These are phyloP conservation scores for Pseudomyrmex dendroicus DNA, from an alignment of 1,140 invertebrate genomes.

Conservation along the genomic window DNA sequence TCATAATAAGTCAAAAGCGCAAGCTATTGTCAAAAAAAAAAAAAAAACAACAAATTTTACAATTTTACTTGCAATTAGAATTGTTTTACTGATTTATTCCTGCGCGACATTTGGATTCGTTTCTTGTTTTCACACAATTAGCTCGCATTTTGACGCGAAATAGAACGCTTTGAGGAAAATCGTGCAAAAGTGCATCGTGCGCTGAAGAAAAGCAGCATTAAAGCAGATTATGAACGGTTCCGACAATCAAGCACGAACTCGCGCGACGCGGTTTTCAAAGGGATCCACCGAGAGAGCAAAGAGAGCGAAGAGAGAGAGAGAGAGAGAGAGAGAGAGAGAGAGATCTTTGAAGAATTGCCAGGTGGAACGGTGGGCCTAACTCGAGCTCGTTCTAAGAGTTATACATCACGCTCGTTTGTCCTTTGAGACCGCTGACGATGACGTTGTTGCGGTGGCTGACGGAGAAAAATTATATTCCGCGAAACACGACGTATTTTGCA, in stretches of 20 bases:
- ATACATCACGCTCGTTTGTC: slow-evolving; percentile 55
- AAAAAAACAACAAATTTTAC: neutral
- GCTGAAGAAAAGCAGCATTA: neutral
- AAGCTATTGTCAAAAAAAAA: neutral
- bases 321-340: neutral
- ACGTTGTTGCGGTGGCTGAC: slow-evolving; percentile 40
- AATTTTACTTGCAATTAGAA: neutral
- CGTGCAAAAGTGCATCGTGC: neutral
- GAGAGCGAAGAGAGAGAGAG: neutral
- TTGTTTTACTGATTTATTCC: slow-evolving; percentile 43
- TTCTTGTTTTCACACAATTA: slow-evolving; percentile 1
- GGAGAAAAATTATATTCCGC: slow-evolving; percentile 52
- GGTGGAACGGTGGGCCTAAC: slow-evolving; percentile 42
- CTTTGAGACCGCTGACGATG: slow-evolving; percentile 53
- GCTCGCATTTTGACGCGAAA: neutral
- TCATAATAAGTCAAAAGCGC: neutral
- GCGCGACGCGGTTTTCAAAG: slow-evolving; percentile 29
- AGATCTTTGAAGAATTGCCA: slow-evolving; percentile 48
- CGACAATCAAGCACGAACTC: slow-evolving; percentile 55
- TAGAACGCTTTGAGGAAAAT: neutral
- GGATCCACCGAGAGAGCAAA: neutral
- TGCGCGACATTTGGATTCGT: slow-evolving; percentile 65
- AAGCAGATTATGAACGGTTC: slow-evolving; percentile 61
- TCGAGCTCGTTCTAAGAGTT: slow-evolving; percentile 48
- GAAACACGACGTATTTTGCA: slow-evolving; percentile 32